Evolutionary conservation across 1,140 invertebrate species (phyloP).

Genomic region (Atta colombica): DNA sequence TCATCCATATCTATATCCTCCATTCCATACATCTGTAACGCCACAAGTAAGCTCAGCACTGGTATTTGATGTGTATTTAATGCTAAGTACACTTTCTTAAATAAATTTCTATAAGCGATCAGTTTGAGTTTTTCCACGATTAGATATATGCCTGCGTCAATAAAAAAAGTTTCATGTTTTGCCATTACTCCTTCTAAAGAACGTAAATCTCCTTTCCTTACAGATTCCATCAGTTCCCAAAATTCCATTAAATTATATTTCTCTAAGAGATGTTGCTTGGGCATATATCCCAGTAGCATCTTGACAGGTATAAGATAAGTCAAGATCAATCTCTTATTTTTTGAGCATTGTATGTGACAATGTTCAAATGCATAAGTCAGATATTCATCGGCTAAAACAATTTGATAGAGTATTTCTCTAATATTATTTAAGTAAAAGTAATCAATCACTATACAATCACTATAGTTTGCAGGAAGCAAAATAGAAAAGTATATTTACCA

Average conservation of each 20-base stretch:
- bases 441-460: no score
- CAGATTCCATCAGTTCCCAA: slow-evolving; percentile 94
- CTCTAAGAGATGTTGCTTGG: slow-evolving; percentile 91
- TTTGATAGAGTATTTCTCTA: neutral
- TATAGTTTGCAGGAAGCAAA: neutral
- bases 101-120: slow-evolving; percentile 98
- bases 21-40: slow-evolving; percentile 93
- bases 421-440: neutral
- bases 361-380: slow-evolving; percentile 97
- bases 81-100: slow-evolving; percentile 97
- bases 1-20: slow-evolving; percentile 97
- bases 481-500: slow-evolving; percentile 85
- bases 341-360: slow-evolving; percentile 93
- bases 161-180: slow-evolving; percentile 96
- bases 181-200: slow-evolving; percentile 95
- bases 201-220: slow-evolving; percentile 95
- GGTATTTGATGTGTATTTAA: slow-evolving; percentile 97
- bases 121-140: slow-evolving; percentile 98
- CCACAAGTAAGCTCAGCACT: slow-evolving; percentile 93
- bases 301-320: slow-evolving; percentile 99
- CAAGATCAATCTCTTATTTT: slow-evolving; percentile 97
- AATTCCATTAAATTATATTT: slow-evolving; percentile 97
- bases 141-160: slow-evolving; percentile 97
- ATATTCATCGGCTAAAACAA: slow-evolving; percentile 93
- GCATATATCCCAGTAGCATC: slow-evolving; percentile 98